A percentile compares a stretch with the other conserved stretches of the same genome.
These are phyloP conservation scores for Emydocephalus ijimae DNA, from an alignment of 2,113 vertebrate species.

Conservation along the genomic window DNA sequence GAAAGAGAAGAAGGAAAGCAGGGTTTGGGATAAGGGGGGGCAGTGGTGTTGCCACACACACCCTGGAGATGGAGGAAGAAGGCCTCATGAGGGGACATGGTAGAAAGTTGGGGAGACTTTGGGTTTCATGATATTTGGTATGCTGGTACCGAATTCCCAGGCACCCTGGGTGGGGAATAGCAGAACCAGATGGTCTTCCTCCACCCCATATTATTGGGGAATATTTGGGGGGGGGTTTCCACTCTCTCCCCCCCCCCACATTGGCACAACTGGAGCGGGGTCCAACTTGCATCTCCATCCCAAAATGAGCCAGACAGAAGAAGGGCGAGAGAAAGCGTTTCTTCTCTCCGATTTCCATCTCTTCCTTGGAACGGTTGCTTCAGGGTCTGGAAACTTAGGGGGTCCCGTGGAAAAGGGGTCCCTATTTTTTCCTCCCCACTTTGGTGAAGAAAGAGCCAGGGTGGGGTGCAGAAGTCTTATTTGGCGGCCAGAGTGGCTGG, in stretches of 20 bases:
- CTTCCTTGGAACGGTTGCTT: background rate
- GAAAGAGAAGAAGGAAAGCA: too few relatives aligned
- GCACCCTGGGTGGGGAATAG: constrained; percentile 1
- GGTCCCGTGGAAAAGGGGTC: background rate
- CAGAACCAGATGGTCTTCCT: background rate
- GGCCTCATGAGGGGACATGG: background rate
- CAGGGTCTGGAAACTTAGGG: background rate
- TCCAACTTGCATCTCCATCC: background rate
- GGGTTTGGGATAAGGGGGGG: too few relatives aligned
- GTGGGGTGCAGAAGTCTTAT: background rate
- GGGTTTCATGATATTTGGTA: constrained; percentile 13
- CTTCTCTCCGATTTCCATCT: background rate
- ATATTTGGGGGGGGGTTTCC: background rate
- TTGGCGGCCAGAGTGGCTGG: background rate
- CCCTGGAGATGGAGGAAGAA: too few relatives aligned
- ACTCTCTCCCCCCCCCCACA: background rate
- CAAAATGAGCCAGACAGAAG: background rate
- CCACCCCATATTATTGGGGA: background rate
- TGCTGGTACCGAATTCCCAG: background rate
- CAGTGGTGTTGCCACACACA: too few relatives aligned
- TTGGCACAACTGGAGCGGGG: background rate
- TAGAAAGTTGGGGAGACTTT: background rate
- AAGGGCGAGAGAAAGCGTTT: background rate
- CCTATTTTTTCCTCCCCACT: background rate
- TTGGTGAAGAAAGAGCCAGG: background rate